Evolutionary conservation across 2,888 invertebrate genomes (phyloP).

Genomic region (Sphaerolaimus hirsutus): DNA sequence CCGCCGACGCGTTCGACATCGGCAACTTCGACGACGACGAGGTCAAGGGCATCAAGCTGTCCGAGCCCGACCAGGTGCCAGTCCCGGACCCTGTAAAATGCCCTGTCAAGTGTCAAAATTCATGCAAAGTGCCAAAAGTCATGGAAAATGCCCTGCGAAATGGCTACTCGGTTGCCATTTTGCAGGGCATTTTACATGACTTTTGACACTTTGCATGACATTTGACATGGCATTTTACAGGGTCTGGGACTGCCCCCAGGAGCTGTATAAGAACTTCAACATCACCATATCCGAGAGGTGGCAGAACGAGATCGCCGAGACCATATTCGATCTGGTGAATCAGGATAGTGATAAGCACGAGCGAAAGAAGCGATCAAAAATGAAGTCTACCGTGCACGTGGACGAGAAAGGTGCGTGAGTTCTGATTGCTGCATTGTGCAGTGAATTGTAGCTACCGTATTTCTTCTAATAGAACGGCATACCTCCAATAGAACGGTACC

Average conservation of each 20-base stretch:
- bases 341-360: slow-evolving; percentile 86
- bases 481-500: too few species aligned
- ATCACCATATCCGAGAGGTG: slow-evolving; percentile 93
- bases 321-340: slow-evolving; percentile 42
- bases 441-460: too few species aligned
- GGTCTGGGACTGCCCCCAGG: slow-evolving; percentile 85
- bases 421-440: neutral
- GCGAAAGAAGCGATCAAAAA: slow-evolving; percentile 72
- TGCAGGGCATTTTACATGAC: too few species aligned
- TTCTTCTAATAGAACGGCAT: too few species aligned
- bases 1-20: slow-evolving; percentile 85
- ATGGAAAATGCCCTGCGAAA: too few species aligned
- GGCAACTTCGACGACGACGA: slow-evolving; percentile 99
- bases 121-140: too few species aligned
- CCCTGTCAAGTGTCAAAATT: too few species aligned
- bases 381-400: slow-evolving; percentile 72
- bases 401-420: slow-evolving; percentile 55
- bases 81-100: too few species aligned
- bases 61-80: too few species aligned
- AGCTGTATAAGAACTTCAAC: slow-evolving; percentile 91
- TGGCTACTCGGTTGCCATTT: too few species aligned
- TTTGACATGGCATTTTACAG: too few species aligned
- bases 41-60: slow-evolving; percentile 84
- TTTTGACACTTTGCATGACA: too few species aligned
- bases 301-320: slow-evolving; percentile 76